Evolutionary conservation across 1,140 invertebrate genomes (phyloP).

Genomic region (Acromyrmex echinatior): DNA sequence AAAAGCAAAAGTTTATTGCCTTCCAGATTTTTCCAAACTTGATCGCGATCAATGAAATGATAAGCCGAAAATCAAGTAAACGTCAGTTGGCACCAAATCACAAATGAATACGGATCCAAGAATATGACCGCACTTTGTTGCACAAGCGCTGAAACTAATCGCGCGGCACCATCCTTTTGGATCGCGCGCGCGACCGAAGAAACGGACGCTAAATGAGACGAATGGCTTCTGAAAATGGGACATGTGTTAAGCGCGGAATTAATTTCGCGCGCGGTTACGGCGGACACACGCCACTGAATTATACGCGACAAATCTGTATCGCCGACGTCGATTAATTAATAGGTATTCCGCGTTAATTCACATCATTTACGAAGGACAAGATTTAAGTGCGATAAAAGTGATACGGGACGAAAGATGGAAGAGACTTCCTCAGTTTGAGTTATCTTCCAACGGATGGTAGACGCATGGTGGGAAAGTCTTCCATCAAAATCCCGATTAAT

Average conservation of each 20-base stretch:
- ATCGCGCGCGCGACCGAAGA: slow-evolving; percentile 32
- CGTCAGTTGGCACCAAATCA: slow-evolving; percentile 33
- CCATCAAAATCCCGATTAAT: slow-evolving; percentile 65
- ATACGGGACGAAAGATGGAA: background rate
- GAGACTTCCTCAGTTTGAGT: slow-evolving; percentile 25
- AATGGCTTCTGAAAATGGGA: slow-evolving; percentile 57
- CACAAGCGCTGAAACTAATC: slow-evolving; percentile 57
- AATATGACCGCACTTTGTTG: slow-evolving; percentile 58
- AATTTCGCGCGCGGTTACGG: slow-evolving; percentile 34
- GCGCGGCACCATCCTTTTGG: slow-evolving; percentile 57
- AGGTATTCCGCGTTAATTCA: background rate
- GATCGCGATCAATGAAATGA: slow-evolving; percentile 24
- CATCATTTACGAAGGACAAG: slow-evolving; percentile 44
- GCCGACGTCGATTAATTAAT: slow-evolving; percentile 56
- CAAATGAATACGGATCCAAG: slow-evolving; percentile 39
- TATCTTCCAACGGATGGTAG: slow-evolving; percentile 2
- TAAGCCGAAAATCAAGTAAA: slow-evolving; percentile 31
- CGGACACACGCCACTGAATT: slow-evolving; percentile 30
- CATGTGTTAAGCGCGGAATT: slow-evolving; percentile 58
- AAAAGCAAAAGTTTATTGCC: background rate
- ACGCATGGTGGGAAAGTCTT: slow-evolving; percentile 31
- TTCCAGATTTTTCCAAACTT: background rate
- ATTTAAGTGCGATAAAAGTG: slow-evolving; percentile 54
- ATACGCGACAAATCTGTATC: slow-evolving; percentile 61
- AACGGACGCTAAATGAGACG: slow-evolving; percentile 59